A percentile compares a stretch with the other conserved stretches of the same genome.
Evolutionary conservation across 2,113 vertebrate genomes (phyloP).

Genomic region (Dendropsophus ebraccatus): DNA sequence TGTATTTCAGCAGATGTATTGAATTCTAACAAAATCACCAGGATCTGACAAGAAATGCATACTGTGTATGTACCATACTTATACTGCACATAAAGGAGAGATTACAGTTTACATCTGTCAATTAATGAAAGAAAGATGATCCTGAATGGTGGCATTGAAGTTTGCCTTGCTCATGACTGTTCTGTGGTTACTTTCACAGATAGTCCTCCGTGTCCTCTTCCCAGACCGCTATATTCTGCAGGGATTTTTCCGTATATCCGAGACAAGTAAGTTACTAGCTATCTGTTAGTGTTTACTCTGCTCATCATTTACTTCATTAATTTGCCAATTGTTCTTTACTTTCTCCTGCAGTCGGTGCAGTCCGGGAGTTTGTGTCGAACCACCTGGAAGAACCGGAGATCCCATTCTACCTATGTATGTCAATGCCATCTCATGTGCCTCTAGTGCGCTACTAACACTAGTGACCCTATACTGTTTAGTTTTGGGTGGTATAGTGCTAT

Average conservation of each 20-base stretch:
- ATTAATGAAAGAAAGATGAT: too few relatives aligned
- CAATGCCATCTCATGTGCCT: neutral
- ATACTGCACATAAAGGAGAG: too few relatives aligned
- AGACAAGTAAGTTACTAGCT: slow-evolving; percentile 82
- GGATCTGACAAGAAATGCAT: too few relatives aligned
- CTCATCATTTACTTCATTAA: too few relatives aligned
- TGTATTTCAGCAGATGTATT: too few relatives aligned
- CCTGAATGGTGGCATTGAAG: too few relatives aligned
- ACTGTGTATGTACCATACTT: too few relatives aligned
- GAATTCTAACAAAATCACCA: too few relatives aligned
- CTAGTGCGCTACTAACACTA: too few relatives aligned
- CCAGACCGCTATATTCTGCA: slow-evolving; percentile 91
- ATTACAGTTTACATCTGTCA: too few relatives aligned
- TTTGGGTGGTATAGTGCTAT: neutral
- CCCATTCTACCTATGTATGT: slow-evolving; percentile 91
- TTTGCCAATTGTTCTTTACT: slow-evolving; percentile 48
- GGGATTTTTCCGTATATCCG: slow-evolving; percentile 87
- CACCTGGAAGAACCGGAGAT: slow-evolving; percentile 81
- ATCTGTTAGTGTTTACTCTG: neutral
- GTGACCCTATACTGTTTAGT: neutral
- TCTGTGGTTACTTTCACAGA: slow-evolving; percentile 70
- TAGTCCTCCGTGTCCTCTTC: slow-evolving; percentile 89
- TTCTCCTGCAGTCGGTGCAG: slow-evolving; percentile 77
- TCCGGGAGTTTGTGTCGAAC: slow-evolving; percentile 83
- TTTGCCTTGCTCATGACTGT: neutral